Base-by-base conservation (phyloP, 23 tunicate genomes). In the Styela plicata region DNA sequence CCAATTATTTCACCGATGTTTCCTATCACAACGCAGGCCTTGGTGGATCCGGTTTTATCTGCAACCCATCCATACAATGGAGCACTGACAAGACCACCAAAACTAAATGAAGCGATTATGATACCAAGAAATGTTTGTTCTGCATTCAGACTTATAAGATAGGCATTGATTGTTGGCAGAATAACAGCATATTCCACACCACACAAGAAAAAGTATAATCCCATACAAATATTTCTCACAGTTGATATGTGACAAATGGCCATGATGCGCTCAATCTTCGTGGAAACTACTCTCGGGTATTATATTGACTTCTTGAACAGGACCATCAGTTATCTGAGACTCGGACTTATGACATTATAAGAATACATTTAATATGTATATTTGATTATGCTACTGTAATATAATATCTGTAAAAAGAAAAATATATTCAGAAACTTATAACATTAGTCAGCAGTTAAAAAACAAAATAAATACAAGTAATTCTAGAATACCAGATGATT, bases 161-260 rank as follows among this genome's bases (percentile, higher is more conserved):
- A 92, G 13, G 16, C 65, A 69, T 92, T 92, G 24, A 92, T 36
- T 1, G 91, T 92, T 16, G 97, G 97, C 18, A 92, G 70, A 34
- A 92, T 92, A 2, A 92, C 91, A 79, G 97, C 97, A 83, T 92
- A 92, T 80, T 92, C 97, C 19, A 87, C 83, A 36, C 97, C 97
- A 75, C 88, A 83, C 3, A 92, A 69, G 3, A 87, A 67, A 61
- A 71, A 92, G 36, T 85, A 92, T 3, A 87, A 23, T 65, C 92
- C 81, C 36, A 53, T 33, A 44, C 81, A 76, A 32, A 76, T 1
- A 22, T 26, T 71, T 44, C 57, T 7, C 7, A 13, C 57, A 44
- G 13, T 7, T 5, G 57, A 13, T 44, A 5, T 44, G 7, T 13
- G 10, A 44, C 57, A 44, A 44, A 5, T 44, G 7, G 57, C 57